Percentiles rank a stretch among this genome's conserved stretches.
phyloP scores from a whole-genome alignment of 2,113 vertebrate genomes.

The Parus major region DNA sequence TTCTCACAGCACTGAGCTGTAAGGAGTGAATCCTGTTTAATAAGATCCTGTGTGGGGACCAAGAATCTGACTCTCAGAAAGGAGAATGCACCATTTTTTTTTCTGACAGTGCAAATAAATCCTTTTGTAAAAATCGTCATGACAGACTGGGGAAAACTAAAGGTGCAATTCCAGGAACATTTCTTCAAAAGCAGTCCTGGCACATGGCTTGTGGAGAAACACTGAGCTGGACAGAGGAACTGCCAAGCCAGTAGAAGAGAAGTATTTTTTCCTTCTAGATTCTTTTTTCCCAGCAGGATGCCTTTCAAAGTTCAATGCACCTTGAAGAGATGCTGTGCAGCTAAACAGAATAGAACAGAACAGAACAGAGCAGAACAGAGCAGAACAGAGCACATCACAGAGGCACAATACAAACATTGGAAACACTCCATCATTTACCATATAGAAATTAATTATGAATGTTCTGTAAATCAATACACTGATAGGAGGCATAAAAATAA shows the following conservation, averaged over 20 bases:
- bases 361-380: not conserved
- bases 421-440: not conserved
- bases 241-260: not conserved
- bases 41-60: not conserved
- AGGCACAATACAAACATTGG: not conserved
- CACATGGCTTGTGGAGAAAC: not conserved
- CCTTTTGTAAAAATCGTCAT: not conserved
- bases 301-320: not conserved
- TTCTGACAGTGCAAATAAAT: not conserved
- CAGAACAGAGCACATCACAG: not conserved
- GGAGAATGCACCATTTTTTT: not conserved
- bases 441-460: not conserved
- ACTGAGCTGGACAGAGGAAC: not conserved
- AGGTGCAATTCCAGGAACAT: not conserved
- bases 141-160: not conserved
- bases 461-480: not conserved
- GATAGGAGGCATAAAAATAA: not conserved
- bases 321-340: not conserved
- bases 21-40: not conserved
- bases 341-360: not conserved
- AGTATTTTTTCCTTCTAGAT: not conserved
- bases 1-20: not conserved
- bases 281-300: not conserved
- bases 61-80: not conserved
- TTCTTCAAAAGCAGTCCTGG: not conserved